Evolutionary conservation across 2,888 invertebrate genomes (phyloP), one percentile per base, ranked within the genome.

Genomic region (Neoascia interrupta): DNA sequence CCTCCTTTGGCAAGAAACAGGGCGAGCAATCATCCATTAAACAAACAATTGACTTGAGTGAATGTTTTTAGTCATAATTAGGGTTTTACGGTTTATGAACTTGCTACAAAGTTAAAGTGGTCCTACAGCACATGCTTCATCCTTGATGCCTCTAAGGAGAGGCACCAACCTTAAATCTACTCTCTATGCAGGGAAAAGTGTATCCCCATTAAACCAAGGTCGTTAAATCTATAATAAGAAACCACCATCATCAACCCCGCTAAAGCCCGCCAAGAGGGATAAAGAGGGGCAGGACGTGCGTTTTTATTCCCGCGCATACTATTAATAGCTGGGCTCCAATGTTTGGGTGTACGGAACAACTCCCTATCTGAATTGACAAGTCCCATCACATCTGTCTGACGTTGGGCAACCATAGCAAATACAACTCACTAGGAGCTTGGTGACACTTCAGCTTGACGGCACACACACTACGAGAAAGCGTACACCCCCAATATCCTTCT

Each of bases 371-470:
- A 43, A 36, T 43, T 41, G n/a, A 23, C 16, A 10, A 53, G 43
- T 34, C 53, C 41, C 53, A 53, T 53, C 64, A 64, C 64, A 64
- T 26, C 41, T 43, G 53, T 39, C 51, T 23, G 37, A 6, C 41
- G 31, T 11, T 11, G 11, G 16, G 28, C 1, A 28, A 19, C 37
- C 61, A 49, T n/a, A n/a, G n/a, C n/a, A n/a, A n/a, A n/a, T n/a
- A n/a, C n/a, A n/a, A n/a, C n/a, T n/a, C n/a, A n/a, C n/a, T n/a
- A n/a, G n/a, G n/a, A n/a, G n/a, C n/a, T n/a, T n/a, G n/a, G n/a
- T n/a, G n/a, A n/a, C n/a, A n/a, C n/a, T n/a, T n/a, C n/a, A n/a
- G n/a, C n/a, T n/a, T n/a, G n/a, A n/a, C n/a, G n/a, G n/a, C n/a
- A n/a, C n/a, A n/a, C n/a, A n/a, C n/a, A n/a, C n/a, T n/a, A n/a